Evolutionary conservation across 2,888 invertebrate species (phyloP).

Genomic region (Cordylochernes scorpioides): DNA sequence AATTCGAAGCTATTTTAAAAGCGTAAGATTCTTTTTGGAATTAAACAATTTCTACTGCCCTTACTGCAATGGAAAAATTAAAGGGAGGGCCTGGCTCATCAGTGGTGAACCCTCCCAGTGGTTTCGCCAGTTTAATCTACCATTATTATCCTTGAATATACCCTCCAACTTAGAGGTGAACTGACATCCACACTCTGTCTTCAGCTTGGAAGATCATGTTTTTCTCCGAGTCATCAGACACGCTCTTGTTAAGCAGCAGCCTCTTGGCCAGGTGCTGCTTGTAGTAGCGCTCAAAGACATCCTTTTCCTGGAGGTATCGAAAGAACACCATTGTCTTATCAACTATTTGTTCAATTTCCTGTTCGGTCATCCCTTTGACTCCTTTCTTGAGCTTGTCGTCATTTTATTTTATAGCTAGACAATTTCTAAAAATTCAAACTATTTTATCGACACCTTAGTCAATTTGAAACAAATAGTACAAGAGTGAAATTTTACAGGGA

Average conservation of each 20-base stretch:
- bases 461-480: too few species aligned
- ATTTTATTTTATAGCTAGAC: conserved; percentile 84
- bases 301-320: neutral
- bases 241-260: neutral
- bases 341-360: neutral
- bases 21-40: too few species aligned
- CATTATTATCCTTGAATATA: neutral
- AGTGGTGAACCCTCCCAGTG: too few species aligned
- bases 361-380: neutral
- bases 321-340: neutral
- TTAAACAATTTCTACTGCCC: too few species aligned
- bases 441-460: too few species aligned
- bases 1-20: too few species aligned
- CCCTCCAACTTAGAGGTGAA: neutral
- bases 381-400: neutral
- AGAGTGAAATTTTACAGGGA: too few species aligned
- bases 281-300: neutral
- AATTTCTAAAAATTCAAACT: too few species aligned
- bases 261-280: conserved; percentile 1
- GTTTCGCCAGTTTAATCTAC: too few species aligned
- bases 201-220: conserved; percentile 20
- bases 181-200: neutral
- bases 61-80: too few species aligned
- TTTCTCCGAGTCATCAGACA: neutral
- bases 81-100: too few species aligned